A percentile compares a stretch with the other conserved stretches of the same genome.
Evolutionary conservation across 2,113 vertebrate species (phyloP).

Genomic region (Sturnus vulgaris): DNA sequence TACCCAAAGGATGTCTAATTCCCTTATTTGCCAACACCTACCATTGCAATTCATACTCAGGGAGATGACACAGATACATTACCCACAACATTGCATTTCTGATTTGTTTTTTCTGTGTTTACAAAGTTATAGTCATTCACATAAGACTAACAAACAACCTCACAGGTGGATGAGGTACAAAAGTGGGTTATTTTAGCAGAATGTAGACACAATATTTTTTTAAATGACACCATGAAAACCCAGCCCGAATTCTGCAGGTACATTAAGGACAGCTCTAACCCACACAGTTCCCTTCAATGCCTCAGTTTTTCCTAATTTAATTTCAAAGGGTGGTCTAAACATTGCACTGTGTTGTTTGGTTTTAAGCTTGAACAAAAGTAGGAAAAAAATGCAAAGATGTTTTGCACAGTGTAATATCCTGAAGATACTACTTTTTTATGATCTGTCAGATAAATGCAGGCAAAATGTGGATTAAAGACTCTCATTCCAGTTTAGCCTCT

Average conservation of each 20-base stretch:
- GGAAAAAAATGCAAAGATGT: not conserved
- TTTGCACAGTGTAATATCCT: not conserved
- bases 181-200: not conserved
- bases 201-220: not conserved
- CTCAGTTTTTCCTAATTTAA: not conserved
- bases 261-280: not conserved
- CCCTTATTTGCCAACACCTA: not conserved
- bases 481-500: not conserved
- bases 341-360: not conserved
- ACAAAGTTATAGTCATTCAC: not conserved
- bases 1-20: not conserved
- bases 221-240: not conserved
- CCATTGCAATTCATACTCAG: not conserved
- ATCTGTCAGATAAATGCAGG: not conserved
- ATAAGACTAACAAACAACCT: not conserved
- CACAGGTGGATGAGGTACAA: not conserved
- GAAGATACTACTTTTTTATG: not conserved
- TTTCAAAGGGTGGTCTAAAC: not conserved
- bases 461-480: not conserved
- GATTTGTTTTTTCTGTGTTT: not conserved
- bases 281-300: not conserved
- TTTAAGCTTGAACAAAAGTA: not conserved
- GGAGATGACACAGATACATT: not conserved
- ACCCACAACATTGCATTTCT: not conserved
- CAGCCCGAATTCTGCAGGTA: not conserved